Percentiles rank a stretch among this genome's conserved stretches.
Conservation (phyloP, 1,140 invertebrate genomes). For the Tetragonula clypearis region DNA sequence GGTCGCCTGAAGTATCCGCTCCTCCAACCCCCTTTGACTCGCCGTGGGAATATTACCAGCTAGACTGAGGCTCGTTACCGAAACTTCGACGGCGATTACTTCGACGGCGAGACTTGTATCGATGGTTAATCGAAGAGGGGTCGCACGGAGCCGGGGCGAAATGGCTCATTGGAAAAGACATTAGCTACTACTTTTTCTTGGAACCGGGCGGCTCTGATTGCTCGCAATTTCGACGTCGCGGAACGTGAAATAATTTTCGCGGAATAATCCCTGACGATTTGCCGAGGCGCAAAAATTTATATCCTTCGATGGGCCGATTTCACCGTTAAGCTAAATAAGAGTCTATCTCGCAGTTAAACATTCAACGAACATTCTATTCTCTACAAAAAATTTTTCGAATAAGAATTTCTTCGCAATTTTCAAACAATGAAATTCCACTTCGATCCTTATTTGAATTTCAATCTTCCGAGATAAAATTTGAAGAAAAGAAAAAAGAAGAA, state of each 20-base stretch:
- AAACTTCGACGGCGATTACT: constrained; percentile 54
- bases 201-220: not conserved
- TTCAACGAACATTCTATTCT: too few relatives aligned
- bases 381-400: too few relatives aligned
- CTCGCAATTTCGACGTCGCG: not conserved
- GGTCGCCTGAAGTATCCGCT: constrained; percentile 25
- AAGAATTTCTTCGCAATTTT: too few relatives aligned
- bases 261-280: not conserved
- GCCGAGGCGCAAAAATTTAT: too few relatives aligned
- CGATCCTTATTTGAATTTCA: too few relatives aligned
- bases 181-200: not conserved
- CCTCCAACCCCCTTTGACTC: not conserved
- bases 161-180: not conserved
- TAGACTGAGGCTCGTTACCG: constrained; percentile 59
- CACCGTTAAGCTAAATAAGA: too few relatives aligned
- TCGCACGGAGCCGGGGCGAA: not conserved
- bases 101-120: constrained; percentile 40
- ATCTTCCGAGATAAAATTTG: too few relatives aligned
- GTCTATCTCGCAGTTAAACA: too few relatives aligned
- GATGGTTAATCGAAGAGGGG: constrained; percentile 60
- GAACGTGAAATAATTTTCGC: not conserved
- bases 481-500: too few relatives aligned
- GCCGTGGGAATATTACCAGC: constrained; percentile 66
- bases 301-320: too few relatives aligned
- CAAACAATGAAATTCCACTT: too few relatives aligned